Conservation (phyloP, 2,888 invertebrate genomes). For the Tortricodes alternella region DNA sequence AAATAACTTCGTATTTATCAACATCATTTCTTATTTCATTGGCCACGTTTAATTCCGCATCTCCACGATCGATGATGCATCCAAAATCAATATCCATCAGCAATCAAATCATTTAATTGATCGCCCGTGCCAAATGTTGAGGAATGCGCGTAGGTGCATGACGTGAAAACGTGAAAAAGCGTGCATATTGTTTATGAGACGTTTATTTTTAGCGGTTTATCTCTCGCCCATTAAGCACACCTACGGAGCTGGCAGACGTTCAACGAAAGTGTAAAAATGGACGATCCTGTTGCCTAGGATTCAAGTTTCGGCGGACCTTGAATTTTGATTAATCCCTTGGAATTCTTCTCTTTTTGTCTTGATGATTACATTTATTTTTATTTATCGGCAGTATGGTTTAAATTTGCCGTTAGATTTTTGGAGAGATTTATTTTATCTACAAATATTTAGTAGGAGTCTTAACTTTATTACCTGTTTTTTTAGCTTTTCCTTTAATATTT, state of each 20-base stretch:
- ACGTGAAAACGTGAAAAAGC: conserved; percentile 51
- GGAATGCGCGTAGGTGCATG: conserved; percentile 53
- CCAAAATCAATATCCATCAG: conserved; percentile 3
- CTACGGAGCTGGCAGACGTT: conserved; percentile 74
- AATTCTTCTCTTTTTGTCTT: conserved; percentile 1
- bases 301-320: conserved; percentile 45
- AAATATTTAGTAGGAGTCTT: no score
- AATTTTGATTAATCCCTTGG: conserved; percentile 39
- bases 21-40: background rate
- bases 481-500: no score
- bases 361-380: background rate
- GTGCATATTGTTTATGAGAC: conserved; percentile 75
- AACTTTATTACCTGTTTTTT: no score
- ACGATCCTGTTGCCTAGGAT: conserved; percentile 53
- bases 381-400: no score
- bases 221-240: conserved; percentile 75
- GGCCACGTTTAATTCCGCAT: background rate
- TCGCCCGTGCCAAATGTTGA: conserved; percentile 33
- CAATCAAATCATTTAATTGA: conserved; percentile 28
- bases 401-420: no score
- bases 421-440: no score
- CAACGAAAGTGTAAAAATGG: conserved; percentile 78
- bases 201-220: conserved; percentile 76
- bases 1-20: background rate
- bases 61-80: conserved; percentile 9